Conservation (phyloP, 2,888 invertebrate genomes). For the Crossocerus cetratus region DNA sequence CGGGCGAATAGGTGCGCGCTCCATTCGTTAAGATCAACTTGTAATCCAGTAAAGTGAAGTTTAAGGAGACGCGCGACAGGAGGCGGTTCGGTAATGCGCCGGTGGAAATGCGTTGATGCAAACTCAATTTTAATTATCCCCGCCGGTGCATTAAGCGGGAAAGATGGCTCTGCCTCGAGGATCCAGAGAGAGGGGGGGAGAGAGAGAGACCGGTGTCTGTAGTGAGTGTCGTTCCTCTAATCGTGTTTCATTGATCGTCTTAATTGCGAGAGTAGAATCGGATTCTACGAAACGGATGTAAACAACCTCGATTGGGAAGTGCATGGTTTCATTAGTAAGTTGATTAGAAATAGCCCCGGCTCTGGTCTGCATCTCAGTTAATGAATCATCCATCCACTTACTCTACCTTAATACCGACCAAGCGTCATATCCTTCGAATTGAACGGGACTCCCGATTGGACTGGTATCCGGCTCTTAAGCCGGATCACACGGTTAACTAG, state of each 20-base stretch:
- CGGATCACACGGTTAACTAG: too few species aligned
- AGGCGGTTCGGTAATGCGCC: too few species aligned
- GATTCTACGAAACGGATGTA: not conserved
- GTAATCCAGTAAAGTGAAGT: too few species aligned
- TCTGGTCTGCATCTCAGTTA: not conserved
- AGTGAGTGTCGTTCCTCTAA: slow-evolving; percentile 20
- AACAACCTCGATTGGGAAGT: slow-evolving; percentile 2
- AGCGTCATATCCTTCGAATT: not conserved
- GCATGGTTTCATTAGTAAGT: too few species aligned
- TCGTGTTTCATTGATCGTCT: slow-evolving; percentile 22
- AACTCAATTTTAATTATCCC: slow-evolving; percentile 18
- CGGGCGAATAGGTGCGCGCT: too few species aligned
- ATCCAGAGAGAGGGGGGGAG: not conserved
- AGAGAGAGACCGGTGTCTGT: slow-evolving; percentile 17
- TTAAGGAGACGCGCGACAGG: too few species aligned
- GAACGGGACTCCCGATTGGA: too few species aligned
- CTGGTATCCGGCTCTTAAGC: too few species aligned
- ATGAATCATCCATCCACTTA: not conserved
- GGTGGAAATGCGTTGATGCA: too few species aligned
- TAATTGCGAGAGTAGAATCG: slow-evolving; percentile 11
- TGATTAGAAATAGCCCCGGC: too few species aligned
- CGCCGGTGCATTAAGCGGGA: not conserved
- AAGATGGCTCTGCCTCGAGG: not conserved
- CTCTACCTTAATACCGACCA: not conserved
- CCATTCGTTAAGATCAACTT: too few species aligned